These are phyloP conservation scores for Prosapia bicincta DNA, from an alignment of 2,888 invertebrate genomes.

Conservation along the genomic window DNA sequence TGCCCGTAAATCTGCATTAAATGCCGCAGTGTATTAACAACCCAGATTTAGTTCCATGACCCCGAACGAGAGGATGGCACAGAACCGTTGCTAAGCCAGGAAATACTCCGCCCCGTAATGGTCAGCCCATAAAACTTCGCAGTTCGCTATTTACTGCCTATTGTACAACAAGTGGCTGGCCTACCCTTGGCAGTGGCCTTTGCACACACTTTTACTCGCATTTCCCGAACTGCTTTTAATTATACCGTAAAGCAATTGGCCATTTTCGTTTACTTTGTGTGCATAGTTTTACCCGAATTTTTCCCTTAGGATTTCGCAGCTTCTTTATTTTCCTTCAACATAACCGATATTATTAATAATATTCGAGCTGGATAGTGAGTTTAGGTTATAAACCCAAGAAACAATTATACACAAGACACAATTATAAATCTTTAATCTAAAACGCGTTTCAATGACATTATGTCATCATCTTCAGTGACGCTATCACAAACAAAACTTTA, in stretches of 20 bases:
- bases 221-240: background rate
- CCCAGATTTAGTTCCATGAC: slow-evolving; percentile 20
- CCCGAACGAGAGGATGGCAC: slow-evolving; percentile 13
- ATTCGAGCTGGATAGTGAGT: too few relatives aligned
- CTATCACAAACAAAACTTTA: too few relatives aligned
- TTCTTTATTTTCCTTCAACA: too few relatives aligned
- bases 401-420: too few relatives aligned
- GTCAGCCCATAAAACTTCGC: slow-evolving; percentile 15
- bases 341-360: too few relatives aligned
- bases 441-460: too few relatives aligned
- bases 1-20: slow-evolving; percentile 26
- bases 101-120: background rate
- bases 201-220: background rate
- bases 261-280: background rate
- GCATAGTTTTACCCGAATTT: background rate
- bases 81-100: slow-evolving; percentile 5
- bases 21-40: slow-evolving; percentile 20
- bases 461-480: too few relatives aligned
- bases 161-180: slow-evolving; percentile 21
- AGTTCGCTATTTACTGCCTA: slow-evolving; percentile 23
- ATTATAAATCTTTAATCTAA: too few relatives aligned
- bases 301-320: background rate
- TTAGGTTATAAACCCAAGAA: too few relatives aligned
- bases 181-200: slow-evolving; percentile 10
- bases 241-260: background rate